Conservation (phyloP, 2,888 invertebrate species). For the Leptinotarsa haldemani region DNA sequence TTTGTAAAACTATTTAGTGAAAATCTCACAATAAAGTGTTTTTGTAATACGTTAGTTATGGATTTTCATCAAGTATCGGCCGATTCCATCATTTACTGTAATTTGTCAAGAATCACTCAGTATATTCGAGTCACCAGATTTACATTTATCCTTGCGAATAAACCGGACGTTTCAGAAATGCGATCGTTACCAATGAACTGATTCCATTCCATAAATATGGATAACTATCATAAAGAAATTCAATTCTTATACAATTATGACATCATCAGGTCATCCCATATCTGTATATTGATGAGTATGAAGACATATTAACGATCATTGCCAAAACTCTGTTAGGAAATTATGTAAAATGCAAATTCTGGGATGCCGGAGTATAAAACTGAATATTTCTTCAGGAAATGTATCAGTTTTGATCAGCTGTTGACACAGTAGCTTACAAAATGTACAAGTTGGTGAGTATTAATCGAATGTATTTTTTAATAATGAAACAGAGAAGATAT, state of each 20-base stretch:
- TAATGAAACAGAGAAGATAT: no score
- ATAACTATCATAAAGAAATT: not conserved
- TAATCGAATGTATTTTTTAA: not conserved
- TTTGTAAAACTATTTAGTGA: no score
- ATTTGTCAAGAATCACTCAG: no score
- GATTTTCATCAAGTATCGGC: no score
- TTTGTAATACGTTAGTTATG: no score
- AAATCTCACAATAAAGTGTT: no score
- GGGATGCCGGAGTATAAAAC: not conserved
- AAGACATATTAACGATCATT: not conserved
- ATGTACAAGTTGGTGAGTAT: conserved; percentile 15
- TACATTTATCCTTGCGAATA: no score
- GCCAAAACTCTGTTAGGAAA: not conserved
- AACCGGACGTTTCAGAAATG: no score
- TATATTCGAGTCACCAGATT: no score
- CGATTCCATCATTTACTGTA: no score
- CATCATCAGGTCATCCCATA: not conserved
- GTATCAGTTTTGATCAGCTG: not conserved
- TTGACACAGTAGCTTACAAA: not conserved
- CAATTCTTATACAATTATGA: not conserved
- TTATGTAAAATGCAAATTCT: conserved; percentile 9
- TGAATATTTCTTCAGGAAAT: not conserved
- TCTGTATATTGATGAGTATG: not conserved
- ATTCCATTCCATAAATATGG: not conserved
- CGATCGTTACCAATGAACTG: not conserved